Conservation (phyloP, 2,797 vertebrate species). For the Arremon aurantiirostris region DNA sequence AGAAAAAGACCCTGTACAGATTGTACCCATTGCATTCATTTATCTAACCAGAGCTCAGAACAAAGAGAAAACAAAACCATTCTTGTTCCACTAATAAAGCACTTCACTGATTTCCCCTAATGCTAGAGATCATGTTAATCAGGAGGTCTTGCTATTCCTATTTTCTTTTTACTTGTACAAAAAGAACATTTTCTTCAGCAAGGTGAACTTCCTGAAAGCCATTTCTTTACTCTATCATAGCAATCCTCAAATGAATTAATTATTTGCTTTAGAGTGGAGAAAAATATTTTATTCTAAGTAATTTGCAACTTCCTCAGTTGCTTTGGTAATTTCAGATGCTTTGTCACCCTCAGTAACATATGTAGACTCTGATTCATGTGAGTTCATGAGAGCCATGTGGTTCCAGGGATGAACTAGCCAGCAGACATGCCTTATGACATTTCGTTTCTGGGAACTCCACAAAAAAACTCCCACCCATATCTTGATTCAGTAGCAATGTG, state of each 20-base stretch:
- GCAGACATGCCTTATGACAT: constrained; percentile 47
- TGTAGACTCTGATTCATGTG: constrained; percentile 59
- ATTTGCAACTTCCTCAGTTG: background rate
- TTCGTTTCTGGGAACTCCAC: constrained; percentile 53
- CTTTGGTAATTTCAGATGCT: background rate
- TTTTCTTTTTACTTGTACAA: background rate
- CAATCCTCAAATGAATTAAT: background rate
- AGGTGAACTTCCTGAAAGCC: background rate
- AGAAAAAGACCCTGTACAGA: constrained; percentile 10
- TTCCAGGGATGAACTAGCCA: background rate
- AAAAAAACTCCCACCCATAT: background rate
- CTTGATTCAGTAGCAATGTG: background rate
- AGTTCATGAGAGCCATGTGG: background rate
- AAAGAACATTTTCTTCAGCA: background rate
- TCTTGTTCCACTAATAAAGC: constrained; percentile 12
- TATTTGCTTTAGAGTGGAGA: background rate
- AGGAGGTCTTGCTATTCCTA: background rate
- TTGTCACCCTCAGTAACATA: constrained; percentile 25
- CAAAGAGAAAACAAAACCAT: constrained; percentile 9
- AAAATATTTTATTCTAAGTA: background rate
- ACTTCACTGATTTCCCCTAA: background rate
- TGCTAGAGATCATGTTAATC: background rate
- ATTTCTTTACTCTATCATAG: background rate
- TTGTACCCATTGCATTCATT: background rate
- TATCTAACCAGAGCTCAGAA: background rate